Conservation (phyloP, 2,888 invertebrate species). For the Drosophila putrida region DNA sequence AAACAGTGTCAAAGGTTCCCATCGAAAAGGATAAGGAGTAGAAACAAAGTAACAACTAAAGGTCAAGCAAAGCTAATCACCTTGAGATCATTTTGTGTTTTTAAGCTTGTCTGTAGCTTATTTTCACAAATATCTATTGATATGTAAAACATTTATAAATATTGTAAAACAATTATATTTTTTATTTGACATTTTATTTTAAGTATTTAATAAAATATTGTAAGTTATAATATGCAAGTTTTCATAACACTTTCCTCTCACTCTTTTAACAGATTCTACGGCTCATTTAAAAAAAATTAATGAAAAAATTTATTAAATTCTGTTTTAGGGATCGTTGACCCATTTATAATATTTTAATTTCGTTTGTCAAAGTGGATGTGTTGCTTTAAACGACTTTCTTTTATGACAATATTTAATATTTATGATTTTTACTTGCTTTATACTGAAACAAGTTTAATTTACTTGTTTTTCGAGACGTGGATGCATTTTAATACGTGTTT, state of each 20-base stretch:
- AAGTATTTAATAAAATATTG: neutral
- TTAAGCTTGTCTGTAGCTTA: neutral
- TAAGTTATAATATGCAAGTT: neutral
- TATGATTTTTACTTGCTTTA: neutral
- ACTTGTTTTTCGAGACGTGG: neutral
- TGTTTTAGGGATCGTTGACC: conserved; percentile 30
- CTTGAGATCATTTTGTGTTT: neutral
- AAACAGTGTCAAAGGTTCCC: conserved; percentile 14
- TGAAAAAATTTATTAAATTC: neutral
- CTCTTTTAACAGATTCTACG: too few relatives aligned
- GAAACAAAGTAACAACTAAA: neutral
- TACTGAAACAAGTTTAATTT: neutral
- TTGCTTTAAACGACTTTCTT: neutral
- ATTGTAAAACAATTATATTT: too few relatives aligned
- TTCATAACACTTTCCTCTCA: too few relatives aligned
- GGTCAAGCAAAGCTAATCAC: neutral
- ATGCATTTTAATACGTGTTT: neutral
- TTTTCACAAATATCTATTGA: neutral
- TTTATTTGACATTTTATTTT: neutral
- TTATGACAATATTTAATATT: neutral
- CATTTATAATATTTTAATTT: neutral
- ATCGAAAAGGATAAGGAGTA: neutral
- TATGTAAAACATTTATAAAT: too few relatives aligned
- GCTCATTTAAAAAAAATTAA: too few relatives aligned
- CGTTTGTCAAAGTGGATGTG: neutral